Base-by-base conservation (phyloP, 2,797 vertebrate genomes). In the Alectoris magna region DNA sequence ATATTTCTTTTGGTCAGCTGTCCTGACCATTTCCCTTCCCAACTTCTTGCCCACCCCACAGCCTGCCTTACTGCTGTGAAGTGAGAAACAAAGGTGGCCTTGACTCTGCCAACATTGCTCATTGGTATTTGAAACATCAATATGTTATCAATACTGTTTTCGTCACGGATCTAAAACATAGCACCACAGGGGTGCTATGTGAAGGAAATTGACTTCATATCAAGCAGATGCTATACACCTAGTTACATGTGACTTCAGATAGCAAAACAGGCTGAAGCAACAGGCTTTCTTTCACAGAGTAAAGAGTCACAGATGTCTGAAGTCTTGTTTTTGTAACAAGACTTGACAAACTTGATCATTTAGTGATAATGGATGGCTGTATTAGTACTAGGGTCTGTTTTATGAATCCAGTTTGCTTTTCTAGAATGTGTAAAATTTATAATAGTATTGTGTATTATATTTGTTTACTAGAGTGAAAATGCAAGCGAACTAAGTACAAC, bases 401-500 rank as follows among this genome's bases (percentile, higher is more conserved):
- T 63, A 38, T 24, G 63, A 75, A 66, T 26, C 5, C 11, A 43
- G 4, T 29, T 74, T 78, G 8, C 24, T 91, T 64, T 68, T 67
- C n/a, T 49, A 22, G 41, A 64, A 60, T 48, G 17, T 31, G 4
- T 91, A 63, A 73, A 22, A 43, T 22, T 43, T 64, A 9, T 64
- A 10, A 7, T 64, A 43, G 43, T 72, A 31, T 3, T 64, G 24
- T 8, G 0, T 82, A 7, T 85, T 76, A 0, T 43, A 3, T 89
- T 84, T 78, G 58, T 91, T 89, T 94, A 12, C 90, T 96, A 99
- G 99, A 98, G 58, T 73, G 98, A 98, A 88, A 92, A 95, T 49
- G 96, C 96, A 39, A 97, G 98, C 97, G 97, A 98, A 7, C 95
- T 99, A 80, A 99, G 99, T 96, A 99, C 99, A 84, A 99, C 99